These are phyloP conservation scores for Drepana arcuata DNA, from an alignment of 1,140 invertebrate species.

Conservation along the genomic window DNA sequence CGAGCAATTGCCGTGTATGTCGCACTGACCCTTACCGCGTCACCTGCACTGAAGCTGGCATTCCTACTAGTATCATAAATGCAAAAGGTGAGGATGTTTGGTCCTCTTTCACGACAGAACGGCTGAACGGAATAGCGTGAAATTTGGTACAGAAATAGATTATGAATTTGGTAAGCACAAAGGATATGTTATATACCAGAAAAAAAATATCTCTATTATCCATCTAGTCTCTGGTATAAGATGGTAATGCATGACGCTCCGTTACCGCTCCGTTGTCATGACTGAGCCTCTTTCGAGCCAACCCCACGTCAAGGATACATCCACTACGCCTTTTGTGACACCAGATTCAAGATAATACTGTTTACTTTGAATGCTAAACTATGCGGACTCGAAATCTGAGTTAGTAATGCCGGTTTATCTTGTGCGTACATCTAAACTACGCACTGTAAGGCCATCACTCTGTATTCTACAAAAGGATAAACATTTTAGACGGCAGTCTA, in stretches of 20 bases:
- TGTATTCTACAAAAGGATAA: slow-evolving; percentile 18
- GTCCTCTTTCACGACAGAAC: no score
- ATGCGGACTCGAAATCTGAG: slow-evolving; percentile 12
- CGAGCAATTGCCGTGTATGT: slow-evolving; percentile 58
- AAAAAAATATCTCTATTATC: no score
- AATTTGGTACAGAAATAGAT: no score
- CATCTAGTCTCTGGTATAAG: no score
- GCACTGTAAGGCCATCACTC: slow-evolving; percentile 16
- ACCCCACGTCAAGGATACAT: slow-evolving; percentile 30
- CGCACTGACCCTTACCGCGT: slow-evolving; percentile 23
- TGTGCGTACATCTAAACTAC: slow-evolving; percentile 23
- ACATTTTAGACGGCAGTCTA: slow-evolving; percentile 3
- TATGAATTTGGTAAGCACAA: no score
- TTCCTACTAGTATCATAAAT: no score
- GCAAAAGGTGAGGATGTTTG: no score
- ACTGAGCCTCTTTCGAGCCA: slow-evolving; percentile 33
- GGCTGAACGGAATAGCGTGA: no score
- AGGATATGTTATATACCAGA: no score
- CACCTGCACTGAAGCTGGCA: no score
- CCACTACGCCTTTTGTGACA: slow-evolving; percentile 42
- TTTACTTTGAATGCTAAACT: slow-evolving; percentile 41
- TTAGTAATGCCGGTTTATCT: slow-evolving; percentile 14
- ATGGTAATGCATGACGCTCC: slow-evolving; percentile 29
- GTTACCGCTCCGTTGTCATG: slow-evolving; percentile 30
- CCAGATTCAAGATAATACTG: slow-evolving; percentile 54